phyloP scores from a whole-genome alignment of 1,140 invertebrate genomes.

The Eumaeus atala region DNA sequence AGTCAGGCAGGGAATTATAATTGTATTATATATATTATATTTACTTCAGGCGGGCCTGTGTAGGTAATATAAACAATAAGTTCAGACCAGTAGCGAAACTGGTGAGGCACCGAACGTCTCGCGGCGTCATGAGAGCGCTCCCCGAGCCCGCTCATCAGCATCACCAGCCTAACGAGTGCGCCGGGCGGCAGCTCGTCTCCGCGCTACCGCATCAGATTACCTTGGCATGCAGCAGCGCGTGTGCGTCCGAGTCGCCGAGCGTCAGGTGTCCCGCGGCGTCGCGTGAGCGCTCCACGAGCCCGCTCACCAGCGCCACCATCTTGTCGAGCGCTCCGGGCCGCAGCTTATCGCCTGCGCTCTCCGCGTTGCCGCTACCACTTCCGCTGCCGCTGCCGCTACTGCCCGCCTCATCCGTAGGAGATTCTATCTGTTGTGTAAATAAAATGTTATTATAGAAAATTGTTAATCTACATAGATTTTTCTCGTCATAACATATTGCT shows the following conservation, averaged over 20 bases:
- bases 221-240: slow-evolving; percentile 89
- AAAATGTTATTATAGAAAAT: no score
- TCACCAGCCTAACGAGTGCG: slow-evolving; percentile 97
- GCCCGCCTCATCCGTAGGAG: slow-evolving; percentile 70
- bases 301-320: slow-evolving; percentile 93
- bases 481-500: no score
- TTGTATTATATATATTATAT: no score
- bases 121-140: slow-evolving; percentile 90
- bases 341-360: slow-evolving; percentile 77
- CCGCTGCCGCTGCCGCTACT: slow-evolving; percentile 43
- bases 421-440: slow-evolving; percentile 72
- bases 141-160: slow-evolving; percentile 88
- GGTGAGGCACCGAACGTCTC: no score
- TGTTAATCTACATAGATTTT: no score
- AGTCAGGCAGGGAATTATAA: no score
- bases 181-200: slow-evolving; percentile 86
- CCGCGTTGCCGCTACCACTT: slow-evolving; percentile 25
- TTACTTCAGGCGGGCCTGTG: no score
- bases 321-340: slow-evolving; percentile 94
- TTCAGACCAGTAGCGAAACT: no score
- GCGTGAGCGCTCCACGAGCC: slow-evolving; percentile 90
- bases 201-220: no score
- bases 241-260: slow-evolving; percentile 86
- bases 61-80: no score
- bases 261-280: slow-evolving; percentile 83